These are phyloP conservation scores for Oreochromis mossambicus DNA, from an alignment of 2,797 vertebrate genomes.

Conservation along the genomic window DNA sequence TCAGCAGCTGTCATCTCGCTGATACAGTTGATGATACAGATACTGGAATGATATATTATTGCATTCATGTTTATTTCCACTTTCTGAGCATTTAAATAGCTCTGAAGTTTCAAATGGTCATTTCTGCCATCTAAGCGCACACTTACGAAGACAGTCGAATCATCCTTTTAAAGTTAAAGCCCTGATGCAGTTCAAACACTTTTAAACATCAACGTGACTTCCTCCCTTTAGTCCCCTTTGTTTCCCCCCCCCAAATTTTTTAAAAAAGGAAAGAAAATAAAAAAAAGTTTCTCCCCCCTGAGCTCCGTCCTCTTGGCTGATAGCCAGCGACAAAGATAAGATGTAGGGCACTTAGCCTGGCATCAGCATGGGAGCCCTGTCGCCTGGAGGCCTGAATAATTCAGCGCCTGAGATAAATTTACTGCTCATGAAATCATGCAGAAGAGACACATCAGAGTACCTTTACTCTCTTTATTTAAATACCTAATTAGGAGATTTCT, in stretches of 20 bases:
- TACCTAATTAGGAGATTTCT: neutral
- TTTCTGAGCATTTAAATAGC: neutral
- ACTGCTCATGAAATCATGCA: slow-evolving; percentile 38
- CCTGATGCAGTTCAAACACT: neutral
- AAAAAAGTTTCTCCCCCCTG: neutral
- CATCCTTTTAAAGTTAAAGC: neutral
- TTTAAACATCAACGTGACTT: slow-evolving; percentile 43
- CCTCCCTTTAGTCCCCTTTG: neutral
- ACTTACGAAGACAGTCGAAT: neutral
- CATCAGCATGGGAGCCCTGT: slow-evolving; percentile 38
- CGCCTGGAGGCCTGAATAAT: slow-evolving; percentile 58
- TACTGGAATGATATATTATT: neutral
- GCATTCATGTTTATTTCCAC: neutral
- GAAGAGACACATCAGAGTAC: slow-evolving; percentile 3
- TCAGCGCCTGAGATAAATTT: slow-evolving; percentile 53
- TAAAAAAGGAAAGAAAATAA: neutral
- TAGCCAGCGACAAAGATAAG: slow-evolving; percentile 43
- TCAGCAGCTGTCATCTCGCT: neutral
- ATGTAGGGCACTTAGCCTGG: slow-evolving; percentile 41
- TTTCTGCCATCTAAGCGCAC: neutral
- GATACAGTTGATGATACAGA: neutral
- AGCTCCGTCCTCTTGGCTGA: slow-evolving; percentile 25
- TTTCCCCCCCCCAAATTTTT: neutral
- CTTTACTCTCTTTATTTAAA: neutral
- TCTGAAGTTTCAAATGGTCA: neutral